Base-by-base conservation (phyloP, 2,888 invertebrate species). In the Aporophyla lueneburgensis region DNA sequence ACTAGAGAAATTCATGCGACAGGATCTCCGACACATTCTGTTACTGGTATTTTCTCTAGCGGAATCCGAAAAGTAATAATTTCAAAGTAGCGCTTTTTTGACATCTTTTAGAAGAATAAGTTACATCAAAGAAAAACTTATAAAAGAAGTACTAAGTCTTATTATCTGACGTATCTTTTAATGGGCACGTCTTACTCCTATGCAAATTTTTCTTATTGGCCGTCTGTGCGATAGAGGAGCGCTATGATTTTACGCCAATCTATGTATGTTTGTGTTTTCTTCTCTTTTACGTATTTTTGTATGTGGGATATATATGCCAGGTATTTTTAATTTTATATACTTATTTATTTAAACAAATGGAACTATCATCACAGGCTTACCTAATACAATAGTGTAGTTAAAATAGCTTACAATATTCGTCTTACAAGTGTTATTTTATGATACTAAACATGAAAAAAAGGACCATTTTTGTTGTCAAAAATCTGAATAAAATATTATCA, bases 111-210 rank as follows among this genome's bases (percentile, higher is more conserved):
- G 49, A 24, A 3, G 21, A 49, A 72, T 33, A 49, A 68, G 27
- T 56, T 68, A 14, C 19, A n/a, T 33, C 19, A 56, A 10, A 49
- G 27, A 56, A 69, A 72, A 73, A 21, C 46, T 69, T 58, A 24
- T 12, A 33, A 56, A 6, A 72, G 27, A 58, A 46, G n/a, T 46
- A 27, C 43, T 46, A n/a, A 9, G 27, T n/a, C 9, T 67, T 72
- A 67, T 67, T n/a, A 56, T 1, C 10, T n/a, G 68, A 46, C n/a
- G 14, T 56, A 68, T 68, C 43, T 72, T 68, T 56, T 56, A 72
- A 56, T 68, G 46, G 71, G n/a, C 43, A 46, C 16, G 68, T 16
- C 49, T 33, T 51, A 62, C 24, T 40, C 19, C 19, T n/a, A 40
- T 16, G 6, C n/a, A 71, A 16, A 6, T 21, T 53, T 53, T 53